Evolutionary conservation across 1,140 invertebrate species (phyloP).

Genomic region (Cecropterus lyciades): DNA sequence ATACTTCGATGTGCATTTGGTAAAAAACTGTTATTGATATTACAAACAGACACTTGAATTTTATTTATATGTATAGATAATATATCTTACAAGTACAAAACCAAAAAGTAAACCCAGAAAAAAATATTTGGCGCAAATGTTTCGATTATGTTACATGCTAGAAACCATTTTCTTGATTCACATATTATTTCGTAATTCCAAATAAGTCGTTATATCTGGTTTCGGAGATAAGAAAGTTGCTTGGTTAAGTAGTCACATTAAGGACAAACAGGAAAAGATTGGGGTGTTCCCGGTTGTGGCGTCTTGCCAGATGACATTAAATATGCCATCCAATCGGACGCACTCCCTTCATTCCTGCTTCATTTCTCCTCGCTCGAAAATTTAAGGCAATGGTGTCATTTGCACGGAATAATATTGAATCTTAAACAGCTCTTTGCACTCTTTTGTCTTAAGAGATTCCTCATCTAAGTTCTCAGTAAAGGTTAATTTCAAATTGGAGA

Average conservation of each 20-base stretch:
- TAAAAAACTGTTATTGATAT: no score
- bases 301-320: slow-evolving; percentile 72
- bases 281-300: slow-evolving; percentile 65
- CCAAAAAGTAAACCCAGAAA: no score
- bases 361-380: slow-evolving; percentile 49
- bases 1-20: no score
- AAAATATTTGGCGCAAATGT: no score
- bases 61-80: no score
- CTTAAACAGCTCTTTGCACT: slow-evolving; percentile 54
- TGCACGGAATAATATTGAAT: slow-evolving; percentile 63
- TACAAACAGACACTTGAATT: no score
- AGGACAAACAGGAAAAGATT: slow-evolving; percentile 67
- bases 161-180: not conserved
- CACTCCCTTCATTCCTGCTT: slow-evolving; percentile 55
- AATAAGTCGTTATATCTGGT: slow-evolving; percentile 6
- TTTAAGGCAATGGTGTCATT: slow-evolving; percentile 60
- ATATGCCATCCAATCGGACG: slow-evolving; percentile 72
- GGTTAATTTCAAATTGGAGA: not conserved
- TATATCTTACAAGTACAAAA: no score
- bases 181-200: not conserved
- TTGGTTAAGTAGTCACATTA: slow-evolving; percentile 79
- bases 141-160: no score
- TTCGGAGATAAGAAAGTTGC: slow-evolving; percentile 56
- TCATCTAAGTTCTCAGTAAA: not conserved
- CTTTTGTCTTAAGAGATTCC: slow-evolving; percentile 2